These are phyloP conservation scores for Drosophila stalkeri DNA, from an alignment of 2,888 invertebrate genomes.

Conservation along the genomic window DNA sequence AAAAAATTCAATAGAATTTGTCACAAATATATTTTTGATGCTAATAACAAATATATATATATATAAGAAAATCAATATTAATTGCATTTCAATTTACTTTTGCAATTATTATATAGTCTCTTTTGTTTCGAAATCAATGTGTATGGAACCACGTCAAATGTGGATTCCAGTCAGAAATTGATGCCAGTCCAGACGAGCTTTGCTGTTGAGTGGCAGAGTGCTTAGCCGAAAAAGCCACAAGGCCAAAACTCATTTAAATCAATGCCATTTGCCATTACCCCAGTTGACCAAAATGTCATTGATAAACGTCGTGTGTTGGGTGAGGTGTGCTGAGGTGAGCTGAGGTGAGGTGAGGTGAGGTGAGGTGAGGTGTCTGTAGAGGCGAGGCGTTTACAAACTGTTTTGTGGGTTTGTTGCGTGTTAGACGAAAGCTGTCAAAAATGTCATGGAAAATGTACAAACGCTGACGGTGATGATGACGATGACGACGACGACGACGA, in stretches of 20 bases:
- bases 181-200: not conserved
- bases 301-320: conserved; percentile 49
- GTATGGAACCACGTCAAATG: not conserved
- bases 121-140: not conserved
- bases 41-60: not conserved
- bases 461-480: conserved; percentile 33
- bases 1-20: not conserved
- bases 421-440: conserved; percentile 63
- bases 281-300: conserved; percentile 62
- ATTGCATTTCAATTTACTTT: not conserved
- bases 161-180: not conserved
- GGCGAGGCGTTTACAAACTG: conserved; percentile 52
- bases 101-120: not conserved
- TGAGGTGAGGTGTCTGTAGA: conserved; percentile 11
- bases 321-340: too few relatives aligned
- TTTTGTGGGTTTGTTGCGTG: conserved; percentile 64
- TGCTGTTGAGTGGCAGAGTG: conserved; percentile 4
- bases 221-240: conserved; percentile 31
- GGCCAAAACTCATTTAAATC: conserved; percentile 61
- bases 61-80: not conserved
- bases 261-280: conserved; percentile 58
- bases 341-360: not conserved
- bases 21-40: too few relatives aligned
- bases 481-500: conserved; percentile 27
- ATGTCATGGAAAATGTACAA: conserved; percentile 64